phyloP scores from a whole-genome alignment of 2,113 vertebrate species.

The Sapajus apella region DNA sequence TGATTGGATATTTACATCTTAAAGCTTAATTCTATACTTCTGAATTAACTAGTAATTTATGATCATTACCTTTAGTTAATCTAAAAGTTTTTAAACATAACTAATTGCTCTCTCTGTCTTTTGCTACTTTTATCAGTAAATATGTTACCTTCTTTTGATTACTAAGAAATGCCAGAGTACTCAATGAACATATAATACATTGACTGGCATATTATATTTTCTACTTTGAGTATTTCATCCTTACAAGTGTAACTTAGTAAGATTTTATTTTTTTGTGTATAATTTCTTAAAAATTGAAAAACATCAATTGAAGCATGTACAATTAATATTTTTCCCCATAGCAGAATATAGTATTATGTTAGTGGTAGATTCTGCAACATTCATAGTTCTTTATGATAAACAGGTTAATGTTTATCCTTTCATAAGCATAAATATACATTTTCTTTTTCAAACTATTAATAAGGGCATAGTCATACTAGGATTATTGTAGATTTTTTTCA shows the following conservation, averaged over 20 bases:
- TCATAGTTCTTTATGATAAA: background rate
- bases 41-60: constrained; percentile 24
- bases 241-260: background rate
- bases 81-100: constrained; percentile 8
- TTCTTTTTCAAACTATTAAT: background rate
- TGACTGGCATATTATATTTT: background rate
- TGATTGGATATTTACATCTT: background rate
- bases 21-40: background rate
- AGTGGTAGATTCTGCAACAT: background rate
- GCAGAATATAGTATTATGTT: background rate
- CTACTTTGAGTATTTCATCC: background rate
- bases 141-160: background rate
- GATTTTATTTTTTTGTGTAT: background rate
- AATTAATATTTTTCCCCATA: background rate
- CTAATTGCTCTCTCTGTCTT: background rate
- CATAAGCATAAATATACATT: background rate
- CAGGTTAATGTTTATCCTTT: background rate
- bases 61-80: background rate
- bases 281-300: background rate
- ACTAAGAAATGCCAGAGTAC: background rate
- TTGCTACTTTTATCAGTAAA: background rate
- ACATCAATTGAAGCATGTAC: background rate
- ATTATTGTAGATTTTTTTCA: background rate
- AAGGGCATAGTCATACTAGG: background rate
- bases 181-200: background rate